Base-by-base conservation (phyloP, 2,888 invertebrate species). In the Leptarthrus brevirostris region DNA sequence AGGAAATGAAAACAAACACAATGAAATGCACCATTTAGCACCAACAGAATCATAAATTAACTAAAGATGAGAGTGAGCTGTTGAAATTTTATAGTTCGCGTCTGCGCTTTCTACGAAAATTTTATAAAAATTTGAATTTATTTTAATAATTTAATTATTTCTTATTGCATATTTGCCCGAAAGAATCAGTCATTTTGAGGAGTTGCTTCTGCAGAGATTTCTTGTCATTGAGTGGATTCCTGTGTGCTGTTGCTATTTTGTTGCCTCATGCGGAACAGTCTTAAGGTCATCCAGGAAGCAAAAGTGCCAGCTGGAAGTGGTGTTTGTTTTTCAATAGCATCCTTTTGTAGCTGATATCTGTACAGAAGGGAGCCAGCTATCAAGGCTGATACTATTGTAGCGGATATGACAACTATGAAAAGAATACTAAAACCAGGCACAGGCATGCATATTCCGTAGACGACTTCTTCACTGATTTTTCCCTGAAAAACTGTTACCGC, bases 361-460 rank as follows among this genome's bases (percentile, higher is more conserved):
- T 92, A 91, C n/a, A 94, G 87, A 82, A 94, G 85, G 1, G 93
- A 91, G 1, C 94, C 95, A 2, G 95, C 95, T 0, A 95, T 92
- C 6, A 95, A 85, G 0, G 95, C 95, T 0, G 95, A 94, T 2
- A 94, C 92, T 1, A 95, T 93, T 0, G 95, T 94, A 0, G 94
- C 93, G 8, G 94, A 90, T 0, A 95, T 93, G 0, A 95, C 93
- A 12, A 95, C 89, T 69, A 95, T 93, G 85, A 96, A 96, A 14
- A 96, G 88, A 3, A 94, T 91, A 79, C 95, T 95, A 83, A 96
- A 96, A 24, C 94, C 93, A 0, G 94, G 92, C 22, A 95, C 93
- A 0, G 95, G 95, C 88, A 96, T 90, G 80, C 95, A 96, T 69
- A 96, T 94, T 30, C 95, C 95, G 83, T 96, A 96, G 5, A 96